Conservation (phyloP, 2,888 invertebrate genomes). For the Camptogramma bilineatum region DNA sequence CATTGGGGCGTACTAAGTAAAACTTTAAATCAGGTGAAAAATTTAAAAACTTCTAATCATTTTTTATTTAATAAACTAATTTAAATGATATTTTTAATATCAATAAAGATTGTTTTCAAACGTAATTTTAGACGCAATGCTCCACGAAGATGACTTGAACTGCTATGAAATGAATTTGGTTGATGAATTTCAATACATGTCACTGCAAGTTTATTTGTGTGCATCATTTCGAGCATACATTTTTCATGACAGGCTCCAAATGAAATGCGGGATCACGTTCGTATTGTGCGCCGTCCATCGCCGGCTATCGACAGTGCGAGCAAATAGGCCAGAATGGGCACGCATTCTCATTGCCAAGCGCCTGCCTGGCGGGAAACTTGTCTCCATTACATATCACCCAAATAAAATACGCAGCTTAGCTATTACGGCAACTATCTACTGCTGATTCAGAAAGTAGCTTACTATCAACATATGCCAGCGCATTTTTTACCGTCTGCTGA, state of each 20-base stretch:
- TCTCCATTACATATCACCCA: conserved; percentile 68
- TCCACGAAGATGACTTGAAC: too few species aligned
- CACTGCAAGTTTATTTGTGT: neutral
- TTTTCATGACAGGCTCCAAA: conserved; percentile 58
- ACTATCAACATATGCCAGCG: conserved; percentile 35
- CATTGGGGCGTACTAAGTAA: too few species aligned
- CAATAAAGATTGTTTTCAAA: too few species aligned
- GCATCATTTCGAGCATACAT: conserved; percentile 37
- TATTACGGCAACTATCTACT: conserved; percentile 59
- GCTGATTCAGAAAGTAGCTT: conserved; percentile 58
- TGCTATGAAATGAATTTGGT: neutral
- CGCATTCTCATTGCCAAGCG: conserved; percentile 64
- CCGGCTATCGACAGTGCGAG: conserved; percentile 65
- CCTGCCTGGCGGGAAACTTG: conserved; percentile 73
- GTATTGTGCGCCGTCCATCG: conserved; percentile 61
- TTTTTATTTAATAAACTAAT: too few species aligned
- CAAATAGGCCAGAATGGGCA: conserved; percentile 68
- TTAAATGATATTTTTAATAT: too few species aligned
- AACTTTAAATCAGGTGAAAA: too few species aligned
- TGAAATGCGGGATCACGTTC: conserved; percentile 71
- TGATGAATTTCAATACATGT: conserved; percentile 21
- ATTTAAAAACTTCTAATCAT: too few species aligned
- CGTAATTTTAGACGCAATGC: too few species aligned
- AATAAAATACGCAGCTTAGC: conserved; percentile 64
- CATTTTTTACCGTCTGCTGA: conserved; percentile 30